A percentile compares a stretch with the other conserved stretches of the same genome.
phyloP scores from a whole-genome alignment of 2,888 invertebrate species.

The Lepidonotus clava region DNA sequence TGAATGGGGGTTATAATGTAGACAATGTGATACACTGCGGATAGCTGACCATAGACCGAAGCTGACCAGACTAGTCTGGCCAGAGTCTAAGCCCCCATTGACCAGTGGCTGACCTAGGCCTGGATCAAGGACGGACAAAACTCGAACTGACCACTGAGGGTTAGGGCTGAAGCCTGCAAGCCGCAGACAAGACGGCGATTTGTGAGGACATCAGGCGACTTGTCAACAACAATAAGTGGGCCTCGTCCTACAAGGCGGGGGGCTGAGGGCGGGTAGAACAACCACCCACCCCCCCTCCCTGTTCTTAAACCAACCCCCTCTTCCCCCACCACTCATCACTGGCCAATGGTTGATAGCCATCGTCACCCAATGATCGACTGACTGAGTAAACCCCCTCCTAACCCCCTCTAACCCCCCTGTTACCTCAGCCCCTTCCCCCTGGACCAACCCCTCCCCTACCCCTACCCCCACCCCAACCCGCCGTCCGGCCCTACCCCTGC shows the following conservation, averaged over 20 bases:
- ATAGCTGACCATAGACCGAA: too few species aligned
- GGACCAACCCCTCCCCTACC: background rate
- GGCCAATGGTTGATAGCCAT: background rate
- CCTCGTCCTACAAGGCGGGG: background rate
- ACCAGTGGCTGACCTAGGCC: too few species aligned
- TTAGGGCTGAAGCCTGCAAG: too few species aligned
- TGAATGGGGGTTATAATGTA: too few species aligned
- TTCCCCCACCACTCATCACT: background rate
- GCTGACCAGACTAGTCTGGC: too few species aligned
- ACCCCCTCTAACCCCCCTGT: too few species aligned
- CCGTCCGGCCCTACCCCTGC: background rate
- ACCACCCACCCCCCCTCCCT: background rate
- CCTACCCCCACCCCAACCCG: background rate
- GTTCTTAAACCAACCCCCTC: background rate
- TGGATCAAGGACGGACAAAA: too few species aligned
- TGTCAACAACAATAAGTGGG: conserved; percentile 45
- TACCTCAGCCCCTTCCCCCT: background rate
- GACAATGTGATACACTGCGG: too few species aligned
- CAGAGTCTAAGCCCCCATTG: too few species aligned
- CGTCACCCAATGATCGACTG: background rate
- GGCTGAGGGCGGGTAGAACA: background rate
- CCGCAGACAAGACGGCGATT: conserved; percentile 37
- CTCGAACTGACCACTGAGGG: too few species aligned
- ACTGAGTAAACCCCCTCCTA: too few species aligned
- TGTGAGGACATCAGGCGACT: conserved; percentile 23